Conservation (phyloP, 2,113 vertebrate genomes). For the Neoarius graeffei region DNA sequence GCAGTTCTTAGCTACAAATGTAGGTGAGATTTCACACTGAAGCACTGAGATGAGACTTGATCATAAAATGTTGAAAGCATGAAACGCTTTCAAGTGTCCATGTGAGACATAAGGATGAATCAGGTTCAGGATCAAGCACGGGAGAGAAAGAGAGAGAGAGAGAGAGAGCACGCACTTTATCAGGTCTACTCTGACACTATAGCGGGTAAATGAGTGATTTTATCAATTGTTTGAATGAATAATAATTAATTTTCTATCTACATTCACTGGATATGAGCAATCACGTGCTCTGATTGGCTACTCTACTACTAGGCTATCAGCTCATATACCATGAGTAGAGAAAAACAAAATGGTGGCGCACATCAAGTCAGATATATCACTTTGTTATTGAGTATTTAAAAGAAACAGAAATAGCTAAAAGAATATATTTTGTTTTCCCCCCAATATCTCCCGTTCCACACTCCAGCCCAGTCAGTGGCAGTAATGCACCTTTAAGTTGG, state of each 20-base stretch:
- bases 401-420: too few species aligned
- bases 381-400: too few species aligned
- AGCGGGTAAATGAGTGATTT: background rate
- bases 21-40: background rate
- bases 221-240: background rate
- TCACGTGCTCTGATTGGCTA: too few species aligned
- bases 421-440: too few species aligned
- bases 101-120: background rate
- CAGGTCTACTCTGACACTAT: background rate
- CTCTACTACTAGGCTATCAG: too few species aligned
- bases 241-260: background rate
- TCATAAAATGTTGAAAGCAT: background rate
- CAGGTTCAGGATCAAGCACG: background rate
- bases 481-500: too few species aligned
- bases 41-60: background rate
- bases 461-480: too few species aligned
- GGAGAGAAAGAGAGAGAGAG: background rate
- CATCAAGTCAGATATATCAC: too few species aligned
- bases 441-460: too few species aligned
- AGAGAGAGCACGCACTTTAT: background rate
- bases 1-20: background rate
- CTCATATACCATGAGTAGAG: too few species aligned
- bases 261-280: too few species aligned
- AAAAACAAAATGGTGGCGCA: too few species aligned
- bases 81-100: background rate